Evolutionary conservation across 2,888 invertebrate species (phyloP).

Genomic region (Volucella inflata): DNA sequence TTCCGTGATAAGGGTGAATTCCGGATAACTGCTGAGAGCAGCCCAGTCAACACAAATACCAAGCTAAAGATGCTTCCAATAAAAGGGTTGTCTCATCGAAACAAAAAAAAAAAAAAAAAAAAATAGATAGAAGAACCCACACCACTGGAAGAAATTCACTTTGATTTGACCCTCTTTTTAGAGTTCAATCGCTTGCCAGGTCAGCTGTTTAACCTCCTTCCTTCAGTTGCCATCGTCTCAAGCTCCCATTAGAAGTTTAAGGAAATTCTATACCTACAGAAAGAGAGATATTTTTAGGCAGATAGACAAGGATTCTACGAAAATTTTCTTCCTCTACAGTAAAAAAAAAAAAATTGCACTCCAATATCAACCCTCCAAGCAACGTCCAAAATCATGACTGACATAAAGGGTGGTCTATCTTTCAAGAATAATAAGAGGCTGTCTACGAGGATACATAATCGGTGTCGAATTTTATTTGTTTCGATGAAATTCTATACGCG

Average conservation of each 20-base stretch:
- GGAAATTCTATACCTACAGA: neutral
- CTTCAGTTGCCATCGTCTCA: slow-evolving; percentile 29
- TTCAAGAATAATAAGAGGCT: slow-evolving; percentile 27
- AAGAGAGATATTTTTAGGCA: neutral
- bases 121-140: too few species aligned
- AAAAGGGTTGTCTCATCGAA: slow-evolving; percentile 18
- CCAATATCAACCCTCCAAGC: slow-evolving; percentile 8
- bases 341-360: slow-evolving; percentile 45
- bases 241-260: neutral
- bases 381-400: neutral
- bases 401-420: neutral
- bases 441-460: neutral
- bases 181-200: slow-evolving; percentile 60
- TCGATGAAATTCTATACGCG: slow-evolving; percentile 48
- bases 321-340: neutral
- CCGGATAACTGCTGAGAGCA: slow-evolving; percentile 20
- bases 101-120: neutral
- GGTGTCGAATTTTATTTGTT: slow-evolving; percentile 37
- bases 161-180: slow-evolving; percentile 57
- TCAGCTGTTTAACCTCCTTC: slow-evolving; percentile 64
- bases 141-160: slow-evolving; percentile 36
- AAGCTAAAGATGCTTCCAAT: neutral
- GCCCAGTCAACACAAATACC: slow-evolving; percentile 26
- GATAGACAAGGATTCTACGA: too few species aligned
- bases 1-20: slow-evolving; percentile 39